Evolutionary conservation across 92 coral and sea anemone species (phyloP).

Genomic region (Bergia sp.): DNA sequence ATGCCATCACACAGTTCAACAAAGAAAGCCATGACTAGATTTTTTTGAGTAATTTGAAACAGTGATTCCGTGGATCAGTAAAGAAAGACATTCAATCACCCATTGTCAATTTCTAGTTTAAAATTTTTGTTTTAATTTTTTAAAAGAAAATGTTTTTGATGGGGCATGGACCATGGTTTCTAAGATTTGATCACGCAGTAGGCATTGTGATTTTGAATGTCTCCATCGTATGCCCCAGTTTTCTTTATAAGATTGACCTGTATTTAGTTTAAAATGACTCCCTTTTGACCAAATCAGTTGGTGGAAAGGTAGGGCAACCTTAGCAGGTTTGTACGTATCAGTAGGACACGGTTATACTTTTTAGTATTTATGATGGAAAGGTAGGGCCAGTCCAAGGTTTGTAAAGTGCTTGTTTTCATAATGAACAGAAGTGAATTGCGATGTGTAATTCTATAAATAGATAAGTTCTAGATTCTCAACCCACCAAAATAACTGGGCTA

Average conservation of each 20-base stretch:
- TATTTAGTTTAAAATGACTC: neutral
- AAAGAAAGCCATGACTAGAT: too few species aligned
- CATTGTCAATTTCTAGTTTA: too few species aligned
- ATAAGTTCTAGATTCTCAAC: neutral
- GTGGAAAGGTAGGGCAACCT: slow-evolving; percentile 71
- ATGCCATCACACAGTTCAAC: too few species aligned
- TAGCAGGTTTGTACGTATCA: slow-evolving; percentile 55
- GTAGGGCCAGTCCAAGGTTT: slow-evolving; percentile 50
- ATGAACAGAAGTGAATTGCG: slow-evolving; percentile 3
- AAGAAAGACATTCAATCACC: neutral
- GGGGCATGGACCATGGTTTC: too few species aligned
- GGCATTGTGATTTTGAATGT: neutral
- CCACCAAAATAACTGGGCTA: neutral
- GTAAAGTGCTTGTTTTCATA: slow-evolving; percentile 12
- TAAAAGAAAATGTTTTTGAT: neutral
- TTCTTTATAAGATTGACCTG: neutral
- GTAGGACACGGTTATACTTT: neutral
- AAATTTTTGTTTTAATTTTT: too few species aligned
- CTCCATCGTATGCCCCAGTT: neutral
- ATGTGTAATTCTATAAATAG: neutral
- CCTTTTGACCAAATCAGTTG: slow-evolving; percentile 20
- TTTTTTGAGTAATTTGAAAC: neutral
- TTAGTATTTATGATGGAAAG: slow-evolving; percentile 37
- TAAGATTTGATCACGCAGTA: neutral
- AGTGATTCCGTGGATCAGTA: neutral